Conservation (phyloP, 37 sponge, comb jelly and placozoan species). For the Oopsacas minuta region DNA sequence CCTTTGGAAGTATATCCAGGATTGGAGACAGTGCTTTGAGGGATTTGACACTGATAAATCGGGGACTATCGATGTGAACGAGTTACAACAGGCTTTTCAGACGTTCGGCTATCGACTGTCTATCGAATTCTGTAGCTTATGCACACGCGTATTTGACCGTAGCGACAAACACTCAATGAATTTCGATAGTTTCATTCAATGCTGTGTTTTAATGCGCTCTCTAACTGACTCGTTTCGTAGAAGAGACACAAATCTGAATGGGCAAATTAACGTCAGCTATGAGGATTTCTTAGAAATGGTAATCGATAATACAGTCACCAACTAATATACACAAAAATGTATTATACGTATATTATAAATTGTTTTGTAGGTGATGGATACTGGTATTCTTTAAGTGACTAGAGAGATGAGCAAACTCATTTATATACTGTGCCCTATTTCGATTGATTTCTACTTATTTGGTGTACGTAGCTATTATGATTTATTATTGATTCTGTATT, state of each 20-base stretch:
- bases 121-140: slow-evolving; percentile 57
- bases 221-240: slow-evolving; percentile 66
- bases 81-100: slow-evolving; percentile 61
- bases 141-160: slow-evolving; percentile 75
- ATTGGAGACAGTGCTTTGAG: slow-evolving; percentile 81
- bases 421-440: background rate
- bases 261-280: slow-evolving; percentile 55
- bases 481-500: too few relatives aligned
- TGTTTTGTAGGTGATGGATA: background rate
- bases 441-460: background rate
- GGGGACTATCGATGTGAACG: slow-evolving; percentile 64
- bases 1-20: slow-evolving; percentile 81
- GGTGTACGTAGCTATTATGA: too few relatives aligned
- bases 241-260: slow-evolving; percentile 45
- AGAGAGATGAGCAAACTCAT: background rate
- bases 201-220: slow-evolving; percentile 72
- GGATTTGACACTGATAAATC: slow-evolving; percentile 71
- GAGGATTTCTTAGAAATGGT: slow-evolving; percentile 80
- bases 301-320: slow-evolving; percentile 36
- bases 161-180: slow-evolving; percentile 56
- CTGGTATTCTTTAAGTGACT: background rate
- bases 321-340: background rate
- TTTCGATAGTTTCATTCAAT: slow-evolving; percentile 93
- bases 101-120: slow-evolving; percentile 82
- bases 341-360: background rate